Evolutionary conservation across 1,140 invertebrate genomes (phyloP).

Genomic region (Apis cerana): DNA sequence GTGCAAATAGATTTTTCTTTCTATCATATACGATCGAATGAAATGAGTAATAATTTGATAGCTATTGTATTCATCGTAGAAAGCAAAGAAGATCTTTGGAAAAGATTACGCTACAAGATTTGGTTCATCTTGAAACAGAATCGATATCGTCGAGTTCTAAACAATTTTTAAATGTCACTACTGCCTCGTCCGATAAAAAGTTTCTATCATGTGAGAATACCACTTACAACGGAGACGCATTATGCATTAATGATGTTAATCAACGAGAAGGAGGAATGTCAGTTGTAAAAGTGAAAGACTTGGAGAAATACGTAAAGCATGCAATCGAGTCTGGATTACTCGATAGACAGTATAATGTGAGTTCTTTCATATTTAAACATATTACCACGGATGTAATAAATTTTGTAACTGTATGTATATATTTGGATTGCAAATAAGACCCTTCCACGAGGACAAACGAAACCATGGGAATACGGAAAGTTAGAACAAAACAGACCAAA

Average conservation of each 20-base stretch:
- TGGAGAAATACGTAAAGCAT: slow-evolving; percentile 66
- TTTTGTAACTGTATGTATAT: background rate
- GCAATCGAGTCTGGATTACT: slow-evolving; percentile 60
- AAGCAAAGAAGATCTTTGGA: slow-evolving; percentile 19
- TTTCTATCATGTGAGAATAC: slow-evolving; percentile 5
- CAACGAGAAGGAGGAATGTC: slow-evolving; percentile 19
- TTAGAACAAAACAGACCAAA: slow-evolving; percentile 85
- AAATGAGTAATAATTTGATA: background rate
- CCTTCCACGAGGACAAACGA: slow-evolving; percentile 67
- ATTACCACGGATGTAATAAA: background rate
- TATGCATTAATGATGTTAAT: background rate
- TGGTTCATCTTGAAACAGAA: background rate
- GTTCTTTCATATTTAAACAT: background rate
- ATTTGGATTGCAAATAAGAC: slow-evolving; percentile 49
- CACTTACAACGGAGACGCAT: background rate
- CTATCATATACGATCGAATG: background rate
- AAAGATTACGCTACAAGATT: background rate
- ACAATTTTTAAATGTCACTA: background rate
- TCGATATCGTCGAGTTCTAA: background rate
- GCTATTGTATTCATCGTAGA: background rate
- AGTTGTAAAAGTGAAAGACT: slow-evolving; percentile 61
- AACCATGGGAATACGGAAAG: slow-evolving; percentile 65
- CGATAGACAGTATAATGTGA: slow-evolving; percentile 65
- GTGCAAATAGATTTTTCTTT: slow-evolving; percentile 3
- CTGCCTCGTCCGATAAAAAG: slow-evolving; percentile 3